Evolutionary conservation across 2,113 vertebrate genomes (phyloP).

Genomic region (Hylia prasina): DNA sequence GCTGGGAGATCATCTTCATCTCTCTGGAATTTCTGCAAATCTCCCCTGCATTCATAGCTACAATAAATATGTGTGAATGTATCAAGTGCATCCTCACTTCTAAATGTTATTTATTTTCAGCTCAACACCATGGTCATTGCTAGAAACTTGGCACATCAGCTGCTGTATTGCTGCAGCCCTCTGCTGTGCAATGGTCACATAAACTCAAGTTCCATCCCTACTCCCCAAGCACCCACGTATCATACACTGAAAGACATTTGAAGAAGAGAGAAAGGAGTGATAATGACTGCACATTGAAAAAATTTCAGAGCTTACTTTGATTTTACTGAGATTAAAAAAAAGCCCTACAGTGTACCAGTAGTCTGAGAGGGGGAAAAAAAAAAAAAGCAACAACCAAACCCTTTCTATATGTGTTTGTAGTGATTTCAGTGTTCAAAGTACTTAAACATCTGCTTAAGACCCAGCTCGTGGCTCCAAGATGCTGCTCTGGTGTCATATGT

Average conservation of each 20-base stretch:
- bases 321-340: conserved; percentile 40
- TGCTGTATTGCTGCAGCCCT: neutral
- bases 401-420: neutral
- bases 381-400: neutral
- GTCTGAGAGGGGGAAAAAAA: neutral
- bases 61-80: neutral
- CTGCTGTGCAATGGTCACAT: neutral
- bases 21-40: neutral
- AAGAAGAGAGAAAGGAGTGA: neutral
- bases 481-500: conserved; percentile 57
- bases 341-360: neutral
- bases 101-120: neutral
- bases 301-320: conserved; percentile 7
- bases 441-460: conserved; percentile 67
- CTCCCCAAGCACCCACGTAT: neutral
- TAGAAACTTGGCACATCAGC: neutral
- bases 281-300: neutral
- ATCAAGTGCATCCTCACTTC: neutral
- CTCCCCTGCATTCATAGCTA: neutral
- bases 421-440: conserved; percentile 33
- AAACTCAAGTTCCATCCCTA: neutral
- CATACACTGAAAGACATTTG: neutral
- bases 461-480: conserved; percentile 17
- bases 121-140: neutral
- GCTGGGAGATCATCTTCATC: neutral